Evolutionary conservation across 2,797 vertebrate species (phyloP).

Genomic region (Anguilla megastoma): DNA sequence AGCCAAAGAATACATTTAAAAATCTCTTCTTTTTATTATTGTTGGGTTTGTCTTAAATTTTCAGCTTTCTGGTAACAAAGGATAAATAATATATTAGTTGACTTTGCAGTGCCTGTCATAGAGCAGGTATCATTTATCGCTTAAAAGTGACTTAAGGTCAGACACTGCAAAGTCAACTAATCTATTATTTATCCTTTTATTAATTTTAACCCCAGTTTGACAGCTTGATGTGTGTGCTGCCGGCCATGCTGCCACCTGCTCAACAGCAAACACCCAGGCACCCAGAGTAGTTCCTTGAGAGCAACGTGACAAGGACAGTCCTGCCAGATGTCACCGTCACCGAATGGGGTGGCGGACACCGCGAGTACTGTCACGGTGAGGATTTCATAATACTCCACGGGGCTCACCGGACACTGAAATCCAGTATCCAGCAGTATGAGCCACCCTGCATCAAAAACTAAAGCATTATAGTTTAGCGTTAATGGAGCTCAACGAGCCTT

Average conservation of each 20-base stretch:
- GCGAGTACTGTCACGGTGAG: not conserved
- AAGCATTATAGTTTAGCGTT: not conserved
- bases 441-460: not conserved
- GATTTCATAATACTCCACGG: not conserved
- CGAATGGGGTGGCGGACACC: not conserved
- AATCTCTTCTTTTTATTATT: not conserved
- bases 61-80: not conserved
- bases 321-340: not conserved
- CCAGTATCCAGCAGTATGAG: not conserved
- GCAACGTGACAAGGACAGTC: not conserved
- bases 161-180: not conserved
- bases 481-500: not conserved
- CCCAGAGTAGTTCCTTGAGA: not conserved
- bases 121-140: not conserved
- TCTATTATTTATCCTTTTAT: too few species aligned
- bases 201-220: too few species aligned
- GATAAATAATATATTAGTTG: not conserved
- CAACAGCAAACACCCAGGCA: not conserved
- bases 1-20: not conserved
- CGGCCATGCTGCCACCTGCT: too few species aligned
- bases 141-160: not conserved
- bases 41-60: not conserved
- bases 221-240: too few species aligned
- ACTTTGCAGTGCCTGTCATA: not conserved
- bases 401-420: not conserved